phyloP scores from a whole-genome alignment of 2,797 vertebrate genomes.

The Sebastiscus albofasciatus region DNA sequence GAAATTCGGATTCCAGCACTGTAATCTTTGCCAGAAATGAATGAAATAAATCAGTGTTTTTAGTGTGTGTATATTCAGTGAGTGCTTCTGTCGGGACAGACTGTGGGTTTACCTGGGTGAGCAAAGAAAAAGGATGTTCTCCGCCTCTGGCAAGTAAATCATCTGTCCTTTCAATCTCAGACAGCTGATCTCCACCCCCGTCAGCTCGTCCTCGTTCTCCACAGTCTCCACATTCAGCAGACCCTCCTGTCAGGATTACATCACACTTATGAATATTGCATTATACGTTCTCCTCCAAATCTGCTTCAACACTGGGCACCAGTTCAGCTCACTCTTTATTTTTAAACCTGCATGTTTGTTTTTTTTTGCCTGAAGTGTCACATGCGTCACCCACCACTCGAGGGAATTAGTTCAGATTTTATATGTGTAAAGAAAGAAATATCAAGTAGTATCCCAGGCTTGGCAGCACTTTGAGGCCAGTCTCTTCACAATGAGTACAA shows the following conservation, averaged over 20 bases:
- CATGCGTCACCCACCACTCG: background rate
- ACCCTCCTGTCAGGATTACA: slow-evolving; percentile 88
- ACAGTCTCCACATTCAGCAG: slow-evolving; percentile 95
- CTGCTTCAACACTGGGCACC: slow-evolving; percentile 32
- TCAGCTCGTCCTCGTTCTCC: slow-evolving; percentile 96
- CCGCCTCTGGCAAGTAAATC: slow-evolving; percentile 98
- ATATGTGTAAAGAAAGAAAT: background rate
- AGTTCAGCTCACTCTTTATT: slow-evolving; percentile 27
- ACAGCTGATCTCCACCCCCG: slow-evolving; percentile 97
- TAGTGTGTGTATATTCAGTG: background rate
- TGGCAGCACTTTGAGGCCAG: background rate
- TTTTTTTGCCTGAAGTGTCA: background rate
- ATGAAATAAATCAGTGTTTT: background rate
- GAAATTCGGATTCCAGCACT: background rate
- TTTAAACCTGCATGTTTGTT: background rate
- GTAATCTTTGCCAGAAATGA: slow-evolving; percentile 1
- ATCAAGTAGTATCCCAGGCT: background rate
- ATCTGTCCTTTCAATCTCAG: slow-evolving; percentile 98
- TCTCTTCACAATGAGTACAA: background rate
- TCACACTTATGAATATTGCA: slow-evolving; percentile 69
- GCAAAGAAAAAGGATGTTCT: slow-evolving; percentile 98
- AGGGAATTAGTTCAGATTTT: background rate
- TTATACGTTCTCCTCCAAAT: slow-evolving; percentile 42
- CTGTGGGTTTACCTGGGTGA: slow-evolving; percentile 91
- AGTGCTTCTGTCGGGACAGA: slow-evolving; percentile 17